Base-by-base conservation (phyloP, 2,797 vertebrate species). In the Crax fasciolata region DNA sequence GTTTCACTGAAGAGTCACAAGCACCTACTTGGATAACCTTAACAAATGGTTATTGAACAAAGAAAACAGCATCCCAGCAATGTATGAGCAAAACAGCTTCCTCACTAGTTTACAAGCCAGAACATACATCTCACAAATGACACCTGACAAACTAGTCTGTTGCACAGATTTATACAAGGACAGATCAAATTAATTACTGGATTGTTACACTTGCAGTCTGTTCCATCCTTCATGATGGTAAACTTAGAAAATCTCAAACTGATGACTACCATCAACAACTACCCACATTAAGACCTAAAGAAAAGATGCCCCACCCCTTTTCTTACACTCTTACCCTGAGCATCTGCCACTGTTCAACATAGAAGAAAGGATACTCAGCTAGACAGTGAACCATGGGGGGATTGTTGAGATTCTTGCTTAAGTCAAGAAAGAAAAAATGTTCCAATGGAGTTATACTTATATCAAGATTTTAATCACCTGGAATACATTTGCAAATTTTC, bases 1-100 rank as follows among this genome's bases (percentile, higher is more conserved):
- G 84, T 85, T 96, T 83, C 87, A 89, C 87, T 90, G 68, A 92
- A 81, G 87, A 94, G 74, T 95, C 93, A 94, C 76, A 93, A 94
- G 58, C 94, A 95, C 57, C 84, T 92, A 93, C 90, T 91, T 95
- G 78, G 82, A 73, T 67, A 89, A 87, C 66, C 73, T 87, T 85
- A 93, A 54, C 43, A 74, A 92, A 87, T 51, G 41, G 58, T 49
- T 87, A 84, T 0, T 67, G 84, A 95, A 93, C 68, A 87, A 93
- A 92, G 83, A 94, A 93, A 96, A 85, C 48, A 75, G 73, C 92
- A 41, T 57, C 43, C 55, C 72, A 87, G 49, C 35, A 76, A 74
- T 1, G 13, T 54, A 48, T 3, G 11, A 70, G 14, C 58, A 74
- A 14, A 94, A 86, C 51, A 83, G 84, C 74, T 94, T 73, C 43